Conservation (phyloP, 2,113 vertebrate species). For the Leucopsar rothschildi region DNA sequence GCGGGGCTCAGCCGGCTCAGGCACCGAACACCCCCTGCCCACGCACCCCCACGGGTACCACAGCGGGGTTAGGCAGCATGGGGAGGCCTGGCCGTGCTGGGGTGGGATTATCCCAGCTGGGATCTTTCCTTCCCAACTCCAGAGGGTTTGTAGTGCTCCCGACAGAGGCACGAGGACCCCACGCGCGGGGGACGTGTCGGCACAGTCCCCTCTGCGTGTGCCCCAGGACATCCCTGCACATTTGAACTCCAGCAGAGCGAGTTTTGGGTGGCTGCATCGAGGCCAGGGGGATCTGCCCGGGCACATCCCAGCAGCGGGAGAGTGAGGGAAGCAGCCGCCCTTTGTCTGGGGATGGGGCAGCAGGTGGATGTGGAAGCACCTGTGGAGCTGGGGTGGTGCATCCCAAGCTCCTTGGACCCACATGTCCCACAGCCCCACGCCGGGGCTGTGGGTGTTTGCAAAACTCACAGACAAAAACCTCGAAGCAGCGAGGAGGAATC, state of each 20-base stretch:
- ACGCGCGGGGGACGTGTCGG: fast-evolving
- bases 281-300: background rate
- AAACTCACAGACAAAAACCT: background rate
- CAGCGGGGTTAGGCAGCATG: fast-evolving
- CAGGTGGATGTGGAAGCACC: conserved; percentile 28
- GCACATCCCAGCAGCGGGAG: background rate
- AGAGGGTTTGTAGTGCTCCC: background rate
- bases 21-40: background rate
- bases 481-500: background rate
- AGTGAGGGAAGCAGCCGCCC: background rate
- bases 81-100: fast-evolving
- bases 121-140: background rate
- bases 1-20: background rate
- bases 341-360: background rate
- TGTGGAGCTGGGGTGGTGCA: fast-evolving
- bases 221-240: background rate
- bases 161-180: background rate
- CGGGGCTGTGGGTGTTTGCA: background rate
- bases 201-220: background rate
- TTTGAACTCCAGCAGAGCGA: background rate
- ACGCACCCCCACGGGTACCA: fast-evolving
- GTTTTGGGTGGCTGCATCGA: background rate
- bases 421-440: fast-evolving
- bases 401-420: background rate
- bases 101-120: background rate